phyloP scores from a whole-genome alignment of 2,797 vertebrate species.

The Tapera naevia region DNA sequence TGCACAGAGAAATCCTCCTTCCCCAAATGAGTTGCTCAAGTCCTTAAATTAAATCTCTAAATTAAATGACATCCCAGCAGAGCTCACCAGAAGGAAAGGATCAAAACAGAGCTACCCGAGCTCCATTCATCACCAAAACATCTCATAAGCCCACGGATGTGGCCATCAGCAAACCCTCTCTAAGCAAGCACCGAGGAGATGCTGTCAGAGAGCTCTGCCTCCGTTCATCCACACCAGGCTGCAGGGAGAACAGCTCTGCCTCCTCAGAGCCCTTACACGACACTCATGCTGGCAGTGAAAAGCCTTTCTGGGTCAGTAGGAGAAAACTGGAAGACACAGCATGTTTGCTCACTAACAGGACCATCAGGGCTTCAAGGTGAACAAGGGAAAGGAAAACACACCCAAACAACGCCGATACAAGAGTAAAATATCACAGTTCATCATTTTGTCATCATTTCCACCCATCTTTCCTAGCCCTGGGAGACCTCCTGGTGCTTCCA shows the following conservation, averaged over 20 bases:
- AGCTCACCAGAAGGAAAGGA: background rate
- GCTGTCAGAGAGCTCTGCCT: background rate
- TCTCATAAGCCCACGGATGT: background rate
- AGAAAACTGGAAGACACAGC: background rate
- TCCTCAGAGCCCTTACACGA: background rate
- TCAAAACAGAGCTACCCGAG: background rate
- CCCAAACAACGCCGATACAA: too few species aligned
- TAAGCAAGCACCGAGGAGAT: background rate
- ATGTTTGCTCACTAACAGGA: background rate
- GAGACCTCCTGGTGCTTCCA: background rate
- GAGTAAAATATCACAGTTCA: too few species aligned
- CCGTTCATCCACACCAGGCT: rapidly evolving
- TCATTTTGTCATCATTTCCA: too few species aligned
- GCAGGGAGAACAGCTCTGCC: background rate
- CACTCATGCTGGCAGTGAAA: background rate
- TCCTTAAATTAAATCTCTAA: background rate
- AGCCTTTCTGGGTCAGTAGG: background rate
- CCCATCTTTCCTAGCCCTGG: background rate
- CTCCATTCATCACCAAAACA: background rate
- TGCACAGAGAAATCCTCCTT: background rate
- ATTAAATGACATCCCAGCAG: background rate
- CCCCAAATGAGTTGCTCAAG: background rate
- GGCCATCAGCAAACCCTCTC: background rate
- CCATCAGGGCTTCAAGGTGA: background rate
- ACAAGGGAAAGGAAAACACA: background rate